Evolutionary conservation across 2,113 vertebrate genomes (phyloP).

Genomic region (Calidris pugnax): DNA sequence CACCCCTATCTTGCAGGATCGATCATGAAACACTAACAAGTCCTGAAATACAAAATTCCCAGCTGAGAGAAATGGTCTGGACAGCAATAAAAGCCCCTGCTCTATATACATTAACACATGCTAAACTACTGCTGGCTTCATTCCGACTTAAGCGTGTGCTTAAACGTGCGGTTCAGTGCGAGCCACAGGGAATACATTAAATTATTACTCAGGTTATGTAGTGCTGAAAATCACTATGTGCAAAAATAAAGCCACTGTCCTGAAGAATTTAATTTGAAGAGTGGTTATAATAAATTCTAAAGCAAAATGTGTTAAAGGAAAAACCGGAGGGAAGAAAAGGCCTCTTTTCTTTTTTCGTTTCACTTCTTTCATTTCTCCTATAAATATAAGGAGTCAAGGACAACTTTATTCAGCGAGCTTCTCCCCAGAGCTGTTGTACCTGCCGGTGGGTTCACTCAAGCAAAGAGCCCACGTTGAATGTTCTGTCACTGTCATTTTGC

Average conservation of each 20-base stretch:
- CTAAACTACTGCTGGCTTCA: not conserved
- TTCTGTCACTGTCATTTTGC: not conserved
- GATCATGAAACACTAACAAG: not conserved
- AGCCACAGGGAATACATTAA: not conserved
- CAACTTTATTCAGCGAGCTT: not conserved
- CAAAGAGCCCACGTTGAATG: accelerated
- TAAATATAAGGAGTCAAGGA: not conserved
- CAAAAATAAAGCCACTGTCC: conserved; percentile 10
- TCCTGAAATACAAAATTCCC: not conserved
- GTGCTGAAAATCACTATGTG: not conserved
- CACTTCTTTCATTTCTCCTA: not conserved
- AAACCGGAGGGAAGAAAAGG: not conserved
- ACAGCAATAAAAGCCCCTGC: not conserved
- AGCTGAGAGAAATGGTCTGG: not conserved
- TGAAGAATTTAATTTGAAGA: not conserved
- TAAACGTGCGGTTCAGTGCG: not conserved
- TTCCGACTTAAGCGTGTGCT: not conserved
- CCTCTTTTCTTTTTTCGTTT: no score
- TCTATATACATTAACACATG: not conserved
- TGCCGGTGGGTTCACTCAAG: not conserved
- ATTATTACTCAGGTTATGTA: not conserved
- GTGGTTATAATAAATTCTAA: not conserved
- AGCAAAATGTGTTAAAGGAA: not conserved
- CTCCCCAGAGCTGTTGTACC: not conserved
- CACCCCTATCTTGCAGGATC: not conserved